Conservation (phyloP, 2,888 invertebrate species). For the Spilosoma lubricipeda region DNA sequence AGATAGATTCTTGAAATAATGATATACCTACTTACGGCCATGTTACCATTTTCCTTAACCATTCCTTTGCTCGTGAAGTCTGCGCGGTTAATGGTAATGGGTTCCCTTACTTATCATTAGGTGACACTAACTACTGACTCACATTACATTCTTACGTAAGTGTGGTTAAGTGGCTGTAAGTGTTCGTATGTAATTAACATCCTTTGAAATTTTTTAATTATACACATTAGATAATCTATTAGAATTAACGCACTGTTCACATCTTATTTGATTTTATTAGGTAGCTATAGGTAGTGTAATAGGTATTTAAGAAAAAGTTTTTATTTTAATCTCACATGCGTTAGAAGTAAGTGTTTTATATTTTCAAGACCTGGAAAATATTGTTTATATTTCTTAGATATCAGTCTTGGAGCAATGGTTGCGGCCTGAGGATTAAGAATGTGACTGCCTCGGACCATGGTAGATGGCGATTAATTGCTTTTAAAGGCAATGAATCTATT, state of each 20-base stretch:
- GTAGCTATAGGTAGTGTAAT: too few species aligned
- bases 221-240: not conserved
- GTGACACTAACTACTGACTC: not conserved
- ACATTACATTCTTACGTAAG: not conserved
- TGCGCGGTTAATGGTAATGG: not conserved
- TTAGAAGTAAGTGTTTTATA: not conserved
- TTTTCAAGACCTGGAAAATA: too few species aligned
- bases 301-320: not conserved
- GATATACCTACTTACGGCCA: not conserved
- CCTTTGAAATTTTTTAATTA: not conserved
- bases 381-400: constrained; percentile 55
- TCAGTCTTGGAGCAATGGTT: constrained; percentile 70
- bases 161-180: not conserved
- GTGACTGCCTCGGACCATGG: constrained; percentile 69
- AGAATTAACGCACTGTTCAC: not conserved
- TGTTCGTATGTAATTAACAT: not conserved
- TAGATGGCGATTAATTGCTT: constrained; percentile 76
- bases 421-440: constrained; percentile 74
- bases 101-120: constrained; percentile 2
- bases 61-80: not conserved
- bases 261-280: too few species aligned
- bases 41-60: not conserved
- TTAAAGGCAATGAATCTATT: constrained; percentile 56
- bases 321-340: not conserved
- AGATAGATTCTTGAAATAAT: not conserved